phyloP scores from a whole-genome alignment of 2,113 vertebrate genomes.

The Callospermophilus lateralis region DNA sequence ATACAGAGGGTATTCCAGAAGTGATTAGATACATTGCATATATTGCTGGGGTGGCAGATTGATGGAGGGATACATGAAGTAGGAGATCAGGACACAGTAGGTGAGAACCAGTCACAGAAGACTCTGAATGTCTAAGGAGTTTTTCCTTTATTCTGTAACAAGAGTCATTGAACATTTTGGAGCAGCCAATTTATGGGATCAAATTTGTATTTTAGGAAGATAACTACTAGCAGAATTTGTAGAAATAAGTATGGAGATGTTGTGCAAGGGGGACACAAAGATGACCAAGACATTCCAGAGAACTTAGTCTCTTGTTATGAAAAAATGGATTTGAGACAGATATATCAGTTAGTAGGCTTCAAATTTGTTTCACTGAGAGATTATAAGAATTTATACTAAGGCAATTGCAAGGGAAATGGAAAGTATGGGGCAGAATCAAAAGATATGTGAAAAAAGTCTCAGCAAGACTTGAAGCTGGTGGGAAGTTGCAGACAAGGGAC shows the following conservation, averaged over 20 bases:
- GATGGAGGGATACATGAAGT: background rate
- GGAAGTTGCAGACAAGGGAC: background rate
- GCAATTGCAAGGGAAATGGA: background rate
- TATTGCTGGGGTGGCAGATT: background rate
- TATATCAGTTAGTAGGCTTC: background rate
- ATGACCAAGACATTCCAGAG: background rate
- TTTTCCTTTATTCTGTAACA: background rate
- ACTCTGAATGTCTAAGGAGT: background rate
- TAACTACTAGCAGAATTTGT: background rate
- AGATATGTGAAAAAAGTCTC: background rate
- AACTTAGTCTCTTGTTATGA: background rate
- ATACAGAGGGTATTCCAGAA: background rate
- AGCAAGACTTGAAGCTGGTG: background rate
- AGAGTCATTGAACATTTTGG: background rate
- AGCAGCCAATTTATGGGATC: background rate
- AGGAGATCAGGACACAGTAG: background rate
- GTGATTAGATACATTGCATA: background rate
- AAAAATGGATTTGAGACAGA: background rate
- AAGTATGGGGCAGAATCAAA: background rate
- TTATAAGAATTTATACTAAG: background rate
- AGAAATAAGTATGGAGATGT: background rate
- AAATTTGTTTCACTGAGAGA: background rate
- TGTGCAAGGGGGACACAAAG: background rate
- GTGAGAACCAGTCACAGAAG: background rate
- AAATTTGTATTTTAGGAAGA: background rate